Base-by-base conservation (phyloP, 1,140 invertebrate species). In the Tribolium madens region DNA sequence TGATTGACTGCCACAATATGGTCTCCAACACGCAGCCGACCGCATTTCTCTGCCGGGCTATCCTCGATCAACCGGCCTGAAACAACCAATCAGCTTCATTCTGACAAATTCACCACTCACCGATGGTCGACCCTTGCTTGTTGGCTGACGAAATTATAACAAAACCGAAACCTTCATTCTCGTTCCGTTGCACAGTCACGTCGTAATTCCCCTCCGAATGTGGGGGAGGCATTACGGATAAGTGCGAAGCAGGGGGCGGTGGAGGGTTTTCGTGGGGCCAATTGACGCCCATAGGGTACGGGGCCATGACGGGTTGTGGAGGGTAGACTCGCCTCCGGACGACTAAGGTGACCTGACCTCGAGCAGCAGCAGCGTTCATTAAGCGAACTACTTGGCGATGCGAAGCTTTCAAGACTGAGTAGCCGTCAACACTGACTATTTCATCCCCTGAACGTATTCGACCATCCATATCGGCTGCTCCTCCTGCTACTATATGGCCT, bases 151-250 rank as follows among this genome's bases (percentile, higher is more conserved):
- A 99, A 81, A 99, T 98, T 69, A 99, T 98, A 14, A 99, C 97
- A 87, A 99, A 99, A 13, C 98, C 98, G 87, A 99, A 99, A 6
- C 98, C 98, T 88, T 99, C 98, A 75, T 93, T 95, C 81, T 98
- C 96, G 84, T 93, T 92, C 69, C 97, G 89, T 42, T 92, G 94
- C 0, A 99, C 94, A 6, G 94, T 93, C 7, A 98, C 94, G 84
- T 98, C 95, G 81, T 97, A 96, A 0, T 90, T 89, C 72, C 87
- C 86, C 21, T 79, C 78, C 17, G 92, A 90, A 84, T 90, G 91
- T n/a, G 88, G 87, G 9, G 53, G 81, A 42, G 64, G 50, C 5
- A 78, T 50, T 1, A 82, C 75, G 33, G 79, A 78, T 9, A 53
- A 17, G 31, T 73, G 46, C 12, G 71, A 73, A 13, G 72, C 31